phyloP scores from a whole-genome alignment of 1,140 invertebrate genomes.

The Pseudomyrmex concolor region DNA sequence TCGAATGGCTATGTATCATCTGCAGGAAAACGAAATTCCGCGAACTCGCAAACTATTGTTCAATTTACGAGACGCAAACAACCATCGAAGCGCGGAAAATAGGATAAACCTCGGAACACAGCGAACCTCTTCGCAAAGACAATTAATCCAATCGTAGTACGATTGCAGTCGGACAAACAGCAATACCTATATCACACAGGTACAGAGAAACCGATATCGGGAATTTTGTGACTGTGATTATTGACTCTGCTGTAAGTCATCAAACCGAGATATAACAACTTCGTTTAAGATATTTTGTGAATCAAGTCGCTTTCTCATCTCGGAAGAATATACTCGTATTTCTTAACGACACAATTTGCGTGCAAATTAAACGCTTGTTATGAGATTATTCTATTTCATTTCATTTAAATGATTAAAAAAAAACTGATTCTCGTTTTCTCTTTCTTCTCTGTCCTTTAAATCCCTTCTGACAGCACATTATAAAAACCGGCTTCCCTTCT shows the following conservation, averaged over 20 bases:
- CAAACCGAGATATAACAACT: background rate
- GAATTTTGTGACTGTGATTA: slow-evolving; percentile 22
- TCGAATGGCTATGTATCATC: too few relatives aligned
- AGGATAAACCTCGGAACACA: slow-evolving; percentile 26
- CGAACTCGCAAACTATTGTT: background rate
- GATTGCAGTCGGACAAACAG: slow-evolving; percentile 37
- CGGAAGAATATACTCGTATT: background rate
- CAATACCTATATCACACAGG: slow-evolving; percentile 20
- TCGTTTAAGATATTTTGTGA: slow-evolving; percentile 1
- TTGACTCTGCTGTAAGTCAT: background rate
- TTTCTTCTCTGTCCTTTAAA: background rate
- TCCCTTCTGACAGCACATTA: too few relatives aligned
- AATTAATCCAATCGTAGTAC: slow-evolving; percentile 36
- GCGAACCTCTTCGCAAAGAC: slow-evolving; percentile 30
- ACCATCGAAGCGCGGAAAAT: background rate
- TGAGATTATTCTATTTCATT: slow-evolving; percentile 11
- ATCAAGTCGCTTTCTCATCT: slow-evolving; percentile 4
- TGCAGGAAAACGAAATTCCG: too few relatives aligned
- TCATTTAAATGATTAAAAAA: background rate
- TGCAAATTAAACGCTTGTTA: background rate
- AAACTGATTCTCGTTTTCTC: background rate
- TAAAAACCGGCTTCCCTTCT: background rate
- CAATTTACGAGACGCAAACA: background rate
- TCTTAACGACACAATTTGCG: background rate
- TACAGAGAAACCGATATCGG: slow-evolving; percentile 36